A percentile compares a stretch with the other conserved stretches of the same genome.
These are phyloP conservation scores for Nephrotoma flavescens DNA, from an alignment of 2,888 invertebrate species.

Conservation along the genomic window DNA sequence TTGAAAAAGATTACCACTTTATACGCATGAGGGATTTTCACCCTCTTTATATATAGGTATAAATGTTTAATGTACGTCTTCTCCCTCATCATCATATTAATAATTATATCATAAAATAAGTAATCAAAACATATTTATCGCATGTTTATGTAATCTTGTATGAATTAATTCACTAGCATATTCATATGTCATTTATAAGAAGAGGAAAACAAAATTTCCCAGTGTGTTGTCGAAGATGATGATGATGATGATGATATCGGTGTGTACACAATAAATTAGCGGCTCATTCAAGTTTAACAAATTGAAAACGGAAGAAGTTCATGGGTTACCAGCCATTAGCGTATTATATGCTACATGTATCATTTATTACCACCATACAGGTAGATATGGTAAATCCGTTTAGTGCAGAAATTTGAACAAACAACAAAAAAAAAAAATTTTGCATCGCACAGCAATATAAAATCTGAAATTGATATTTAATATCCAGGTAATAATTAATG, in stretches of 20 bases:
- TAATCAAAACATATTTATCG: background rate
- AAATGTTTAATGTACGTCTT: background rate
- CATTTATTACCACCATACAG: background rate
- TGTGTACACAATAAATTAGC: background rate
- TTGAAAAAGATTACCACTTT: background rate
- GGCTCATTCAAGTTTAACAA: background rate
- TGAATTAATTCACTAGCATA: too few relatives aligned
- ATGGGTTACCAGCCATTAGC: background rate
- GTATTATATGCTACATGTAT: background rate
- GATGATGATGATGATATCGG: background rate
- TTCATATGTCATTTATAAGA: background rate
- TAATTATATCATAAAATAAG: background rate
- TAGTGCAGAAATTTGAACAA: background rate
- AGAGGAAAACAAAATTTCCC: background rate
- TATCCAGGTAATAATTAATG: background rate
- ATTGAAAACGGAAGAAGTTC: background rate
- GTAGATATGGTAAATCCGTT: slow-evolving; percentile 3
- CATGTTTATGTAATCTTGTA: background rate
- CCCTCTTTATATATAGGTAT: background rate
- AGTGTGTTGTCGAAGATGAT: background rate
- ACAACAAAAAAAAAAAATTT: background rate
- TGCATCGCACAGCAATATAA: background rate
- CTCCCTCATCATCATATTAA: background rate
- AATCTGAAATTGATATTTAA: background rate
- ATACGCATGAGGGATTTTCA: background rate